phyloP scores from a whole-genome alignment of 2,888 invertebrate genomes.

The Dasysyrphus albostriatus region DNA sequence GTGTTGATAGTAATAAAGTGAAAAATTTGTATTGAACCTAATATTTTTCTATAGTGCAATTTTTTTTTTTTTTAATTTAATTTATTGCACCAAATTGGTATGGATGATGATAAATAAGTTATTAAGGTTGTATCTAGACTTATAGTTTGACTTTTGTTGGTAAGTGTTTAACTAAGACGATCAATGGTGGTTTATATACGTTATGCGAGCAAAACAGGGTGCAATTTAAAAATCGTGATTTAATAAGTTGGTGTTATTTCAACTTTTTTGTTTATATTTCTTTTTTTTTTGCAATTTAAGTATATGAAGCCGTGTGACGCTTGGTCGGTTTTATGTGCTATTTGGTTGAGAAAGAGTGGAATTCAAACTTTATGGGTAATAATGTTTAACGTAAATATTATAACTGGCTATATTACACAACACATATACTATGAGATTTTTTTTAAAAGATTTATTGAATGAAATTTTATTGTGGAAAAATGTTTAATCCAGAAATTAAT shows the following conservation, averaged over 20 bases:
- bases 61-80: not conserved
- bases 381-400: not conserved
- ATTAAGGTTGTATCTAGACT: constrained; percentile 14
- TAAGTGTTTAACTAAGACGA: not conserved
- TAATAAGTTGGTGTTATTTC: constrained; percentile 38
- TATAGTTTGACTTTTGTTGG: not conserved
- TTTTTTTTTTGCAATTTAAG: constrained; percentile 9
- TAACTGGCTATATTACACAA: not conserved
- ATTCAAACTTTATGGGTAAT: not conserved
- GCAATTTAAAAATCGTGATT: constrained; percentile 49
- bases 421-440: not conserved
- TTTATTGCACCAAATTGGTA: constrained; percentile 44
- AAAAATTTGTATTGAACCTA: constrained; percentile 32
- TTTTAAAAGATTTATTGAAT: not conserved
- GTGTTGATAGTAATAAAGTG: constrained; percentile 54
- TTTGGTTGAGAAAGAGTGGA: constrained; percentile 24
- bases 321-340: constrained; percentile 19
- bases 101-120: constrained; percentile 43
- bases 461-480: not conserved
- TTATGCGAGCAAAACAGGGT: constrained; percentile 17
- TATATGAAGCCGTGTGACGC: not conserved
- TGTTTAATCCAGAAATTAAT: not conserved
- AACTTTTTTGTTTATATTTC: not conserved
- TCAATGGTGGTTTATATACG: not conserved
- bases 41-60: constrained; percentile 1